Conservation (phyloP, 1,140 invertebrate genomes). For the Colletes latitarsis region DNA sequence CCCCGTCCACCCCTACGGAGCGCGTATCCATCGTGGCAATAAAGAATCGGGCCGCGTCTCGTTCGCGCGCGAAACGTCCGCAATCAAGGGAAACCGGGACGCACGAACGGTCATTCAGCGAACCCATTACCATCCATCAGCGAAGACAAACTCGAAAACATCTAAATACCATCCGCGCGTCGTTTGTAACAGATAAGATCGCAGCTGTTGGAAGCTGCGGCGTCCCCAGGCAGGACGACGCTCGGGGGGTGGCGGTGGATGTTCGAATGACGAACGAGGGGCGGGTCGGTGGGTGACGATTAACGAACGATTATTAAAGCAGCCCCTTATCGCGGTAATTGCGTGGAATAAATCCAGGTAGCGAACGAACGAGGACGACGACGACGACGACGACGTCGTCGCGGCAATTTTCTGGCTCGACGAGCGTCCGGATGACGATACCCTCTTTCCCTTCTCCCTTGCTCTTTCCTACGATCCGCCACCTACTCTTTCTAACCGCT, state of each 20-base stretch:
- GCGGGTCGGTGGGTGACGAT: constrained; percentile 51
- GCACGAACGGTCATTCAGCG: not conserved
- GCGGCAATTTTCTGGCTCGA: constrained; percentile 65
- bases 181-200: constrained; percentile 37
- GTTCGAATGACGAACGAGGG: constrained; percentile 8
- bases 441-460: constrained; percentile 11
- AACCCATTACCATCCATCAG: not conserved
- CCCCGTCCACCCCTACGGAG: too few relatives aligned
- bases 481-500: constrained; percentile 17
- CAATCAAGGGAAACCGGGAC: not conserved
- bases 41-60: too few relatives aligned
- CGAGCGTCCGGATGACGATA: constrained; percentile 49
- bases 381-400: constrained; percentile 32
- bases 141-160: not conserved
- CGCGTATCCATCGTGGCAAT: too few relatives aligned
- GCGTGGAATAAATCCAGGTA: constrained; percentile 67
- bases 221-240: not conserved
- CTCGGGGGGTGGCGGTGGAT: not conserved
- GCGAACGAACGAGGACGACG: constrained; percentile 48
- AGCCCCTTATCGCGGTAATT: constrained; percentile 66
- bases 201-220: not conserved
- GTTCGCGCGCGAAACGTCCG: too few relatives aligned
- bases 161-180: constrained; percentile 7
- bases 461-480: not conserved
- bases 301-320: constrained; percentile 70